Percentiles rank a stretch among this genome's conserved stretches.
Evolutionary conservation across 2,888 invertebrate genomes (phyloP).

Genomic region (Diloba caeruleocephala): DNA sequence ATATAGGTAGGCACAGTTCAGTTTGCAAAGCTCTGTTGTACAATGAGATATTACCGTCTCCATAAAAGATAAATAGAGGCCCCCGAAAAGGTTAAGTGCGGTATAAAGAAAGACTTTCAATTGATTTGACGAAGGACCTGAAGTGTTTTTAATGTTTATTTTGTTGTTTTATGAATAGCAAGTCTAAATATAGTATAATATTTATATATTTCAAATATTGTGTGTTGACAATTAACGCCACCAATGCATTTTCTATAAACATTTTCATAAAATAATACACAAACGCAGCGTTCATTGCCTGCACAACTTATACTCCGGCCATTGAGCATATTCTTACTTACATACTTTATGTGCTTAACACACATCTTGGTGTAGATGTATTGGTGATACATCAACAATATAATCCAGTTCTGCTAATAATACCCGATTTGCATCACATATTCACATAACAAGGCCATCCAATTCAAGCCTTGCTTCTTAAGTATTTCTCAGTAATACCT

Average conservation of each 20-base stretch:
- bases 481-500: slow-evolving; percentile 44
- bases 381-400: neutral
- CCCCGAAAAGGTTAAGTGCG: neutral
- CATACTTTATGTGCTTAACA: too few relatives aligned
- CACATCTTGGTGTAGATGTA: too few relatives aligned
- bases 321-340: too few relatives aligned
- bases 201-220: too few relatives aligned
- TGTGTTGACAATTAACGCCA: too few relatives aligned
- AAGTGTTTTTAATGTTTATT: neutral
- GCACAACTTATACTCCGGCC: too few relatives aligned
- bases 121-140: neutral
- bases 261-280: too few relatives aligned
- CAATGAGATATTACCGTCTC: neutral
- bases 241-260: too few relatives aligned
- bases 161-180: too few relatives aligned
- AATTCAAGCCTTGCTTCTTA: slow-evolving; percentile 9
- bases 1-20: too few relatives aligned
- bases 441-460: slow-evolving; percentile 23
- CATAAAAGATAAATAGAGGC: slow-evolving; percentile 8
- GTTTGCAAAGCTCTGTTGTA: slow-evolving; percentile 1
- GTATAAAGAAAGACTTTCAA: neutral
- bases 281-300: too few relatives aligned
- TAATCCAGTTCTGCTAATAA: neutral
- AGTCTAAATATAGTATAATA: too few relatives aligned
- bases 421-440: neutral